Percentiles rank a stretch among this genome's conserved stretches.
phyloP scores from a whole-genome alignment of 2,113 vertebrate genomes.

The Lutjanus erythropterus region DNA sequence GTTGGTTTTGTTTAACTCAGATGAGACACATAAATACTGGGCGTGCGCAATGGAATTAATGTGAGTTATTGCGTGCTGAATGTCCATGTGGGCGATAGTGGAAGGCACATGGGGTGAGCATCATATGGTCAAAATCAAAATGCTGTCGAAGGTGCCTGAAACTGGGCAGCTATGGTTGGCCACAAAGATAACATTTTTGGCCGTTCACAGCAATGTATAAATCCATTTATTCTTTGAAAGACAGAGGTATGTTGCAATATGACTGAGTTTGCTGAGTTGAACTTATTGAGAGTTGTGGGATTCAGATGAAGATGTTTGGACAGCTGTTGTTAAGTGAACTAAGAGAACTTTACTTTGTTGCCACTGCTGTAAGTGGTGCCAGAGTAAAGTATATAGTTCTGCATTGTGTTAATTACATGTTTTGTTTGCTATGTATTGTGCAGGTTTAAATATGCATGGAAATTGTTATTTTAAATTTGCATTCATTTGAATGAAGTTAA shows the following conservation, averaged over 20 bases:
- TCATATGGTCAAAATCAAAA: not conserved
- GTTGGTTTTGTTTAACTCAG: not conserved
- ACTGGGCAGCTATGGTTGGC: not conserved
- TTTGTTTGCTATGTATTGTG: not conserved
- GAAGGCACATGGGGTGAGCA: not conserved
- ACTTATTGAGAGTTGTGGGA: too few species aligned
- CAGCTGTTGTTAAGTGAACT: not conserved
- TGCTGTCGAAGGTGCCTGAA: not conserved
- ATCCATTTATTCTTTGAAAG: not conserved
- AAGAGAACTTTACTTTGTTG: not conserved
- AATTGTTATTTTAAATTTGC: not conserved
- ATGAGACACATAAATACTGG: not conserved
- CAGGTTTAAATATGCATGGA: not conserved
- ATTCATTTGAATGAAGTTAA: not conserved
- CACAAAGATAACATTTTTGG: not conserved
- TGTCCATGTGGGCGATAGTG: not conserved
- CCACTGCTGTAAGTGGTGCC: not conserved
- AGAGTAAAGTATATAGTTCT: not conserved
- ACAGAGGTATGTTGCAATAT: not conserved
- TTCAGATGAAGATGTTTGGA: not conserved
- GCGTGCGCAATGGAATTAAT: not conserved
- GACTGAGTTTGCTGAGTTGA: not conserved
- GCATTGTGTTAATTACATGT: not conserved
- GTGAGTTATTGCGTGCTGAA: not conserved
- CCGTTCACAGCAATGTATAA: not conserved